Conservation (phyloP, 1,140 invertebrate species). For the Drosophila ercepeae region DNA sequence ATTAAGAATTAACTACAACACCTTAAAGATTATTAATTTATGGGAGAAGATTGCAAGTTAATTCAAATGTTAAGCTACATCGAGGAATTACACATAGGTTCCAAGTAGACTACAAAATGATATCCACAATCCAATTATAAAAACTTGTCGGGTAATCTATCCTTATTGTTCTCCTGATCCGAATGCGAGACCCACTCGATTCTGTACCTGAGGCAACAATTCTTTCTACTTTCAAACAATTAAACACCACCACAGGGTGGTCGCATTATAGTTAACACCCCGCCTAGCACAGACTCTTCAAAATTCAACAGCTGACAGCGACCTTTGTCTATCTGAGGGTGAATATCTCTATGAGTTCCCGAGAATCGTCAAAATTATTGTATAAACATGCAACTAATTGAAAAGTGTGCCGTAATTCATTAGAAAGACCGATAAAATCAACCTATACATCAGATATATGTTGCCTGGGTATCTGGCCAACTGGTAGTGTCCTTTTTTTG, state of each 20-base stretch:
- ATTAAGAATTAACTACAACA: constrained; percentile 8
- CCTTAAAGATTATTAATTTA: not conserved
- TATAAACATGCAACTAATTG: constrained; percentile 62
- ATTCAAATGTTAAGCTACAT: too few relatives aligned
- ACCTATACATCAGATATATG: not conserved
- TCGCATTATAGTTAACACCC: constrained; percentile 42
- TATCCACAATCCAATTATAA: not conserved
- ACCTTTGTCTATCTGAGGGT: constrained; percentile 30
- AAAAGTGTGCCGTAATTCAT: constrained; percentile 70
- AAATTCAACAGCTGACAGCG: constrained; percentile 59
- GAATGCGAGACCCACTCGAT: constrained; percentile 5
- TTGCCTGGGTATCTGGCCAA: constrained; percentile 20
- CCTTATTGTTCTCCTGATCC: not conserved
- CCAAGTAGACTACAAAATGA: not conserved
- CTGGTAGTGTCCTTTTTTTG: constrained; percentile 29
- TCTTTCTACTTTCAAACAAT: constrained; percentile 42
- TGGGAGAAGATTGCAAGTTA: not conserved
- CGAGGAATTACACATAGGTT: too few relatives aligned
- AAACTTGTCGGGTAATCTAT: not conserved
- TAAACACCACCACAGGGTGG: constrained; percentile 43
- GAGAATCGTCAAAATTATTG: constrained; percentile 55
- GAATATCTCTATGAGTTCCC: constrained; percentile 17
- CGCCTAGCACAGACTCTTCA: constrained; percentile 6
- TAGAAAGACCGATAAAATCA: constrained; percentile 43
- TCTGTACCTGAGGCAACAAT: constrained; percentile 9